phyloP scores from a whole-genome alignment of 2,113 vertebrate genomes.

The Ammodytes dubius region DNA sequence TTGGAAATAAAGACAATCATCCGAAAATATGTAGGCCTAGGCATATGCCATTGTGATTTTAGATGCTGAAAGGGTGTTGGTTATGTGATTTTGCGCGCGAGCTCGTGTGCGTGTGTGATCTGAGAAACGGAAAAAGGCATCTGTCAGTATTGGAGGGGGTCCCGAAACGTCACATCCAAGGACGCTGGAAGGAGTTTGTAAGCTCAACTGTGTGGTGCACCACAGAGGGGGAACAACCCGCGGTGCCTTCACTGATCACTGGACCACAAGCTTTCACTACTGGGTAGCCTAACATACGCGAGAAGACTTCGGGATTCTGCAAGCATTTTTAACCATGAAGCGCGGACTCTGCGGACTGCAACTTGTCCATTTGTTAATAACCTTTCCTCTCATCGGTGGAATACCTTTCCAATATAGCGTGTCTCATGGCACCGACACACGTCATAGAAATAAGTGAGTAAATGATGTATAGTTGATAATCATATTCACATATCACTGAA shows the following conservation, averaged over 20 bases:
- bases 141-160: slow-evolving; percentile 53
- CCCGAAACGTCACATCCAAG: slow-evolving; percentile 67
- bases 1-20: slow-evolving; percentile 25
- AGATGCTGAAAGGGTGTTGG: neutral
- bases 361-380: slow-evolving; percentile 57
- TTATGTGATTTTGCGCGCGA: too few relatives aligned
- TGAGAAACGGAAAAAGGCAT: slow-evolving; percentile 15
- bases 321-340: slow-evolving; percentile 45
- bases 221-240: slow-evolving; percentile 21
- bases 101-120: neutral
- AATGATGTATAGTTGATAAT: neutral
- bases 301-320: neutral
- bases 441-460: slow-evolving; percentile 84
- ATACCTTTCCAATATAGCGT: slow-evolving; percentile 77
- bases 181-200: slow-evolving; percentile 32
- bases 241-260: slow-evolving; percentile 20
- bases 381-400: slow-evolving; percentile 63
- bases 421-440: slow-evolving; percentile 73
- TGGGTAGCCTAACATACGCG: neutral
- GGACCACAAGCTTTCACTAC: slow-evolving; percentile 2
- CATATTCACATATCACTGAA: neutral
- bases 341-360: neutral
- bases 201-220: neutral
- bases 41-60: slow-evolving; percentile 16
- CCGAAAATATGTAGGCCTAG: neutral